These are phyloP conservation scores for Eupithecia centaureata DNA, from an alignment of 2,888 invertebrate species.

Conservation along the genomic window DNA sequence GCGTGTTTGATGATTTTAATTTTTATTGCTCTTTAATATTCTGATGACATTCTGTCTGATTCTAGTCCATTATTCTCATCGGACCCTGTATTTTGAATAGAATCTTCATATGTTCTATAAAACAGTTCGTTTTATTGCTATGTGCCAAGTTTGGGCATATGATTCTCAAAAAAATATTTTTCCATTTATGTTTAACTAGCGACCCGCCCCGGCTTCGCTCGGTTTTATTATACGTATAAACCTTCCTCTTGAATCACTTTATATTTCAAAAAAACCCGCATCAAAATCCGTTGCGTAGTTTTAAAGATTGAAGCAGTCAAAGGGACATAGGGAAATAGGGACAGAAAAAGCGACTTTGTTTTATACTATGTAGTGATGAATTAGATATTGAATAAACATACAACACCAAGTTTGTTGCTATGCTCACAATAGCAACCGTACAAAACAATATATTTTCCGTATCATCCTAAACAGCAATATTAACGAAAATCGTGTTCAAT, in stretches of 20 bases:
- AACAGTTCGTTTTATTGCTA: background rate
- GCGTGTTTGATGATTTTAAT: constrained; percentile 43
- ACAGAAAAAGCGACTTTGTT: too few relatives aligned
- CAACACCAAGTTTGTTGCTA: constrained; percentile 46
- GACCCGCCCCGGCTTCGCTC: too few relatives aligned
- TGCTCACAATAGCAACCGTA: constrained; percentile 52
- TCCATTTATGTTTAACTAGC: too few relatives aligned
- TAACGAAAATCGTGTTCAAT: constrained; percentile 60
- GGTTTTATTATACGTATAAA: too few relatives aligned
- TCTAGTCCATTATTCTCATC: constrained; percentile 13
- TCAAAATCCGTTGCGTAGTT: too few relatives aligned
- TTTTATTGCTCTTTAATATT: constrained; percentile 29
- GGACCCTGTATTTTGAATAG: background rate
- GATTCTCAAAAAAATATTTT: background rate
- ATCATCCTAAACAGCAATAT: constrained; percentile 67
- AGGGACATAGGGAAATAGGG: too few relatives aligned
- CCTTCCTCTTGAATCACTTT: too few relatives aligned
- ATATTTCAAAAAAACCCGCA: too few relatives aligned
- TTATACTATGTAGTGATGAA: too few relatives aligned
- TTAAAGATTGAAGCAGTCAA: too few relatives aligned
- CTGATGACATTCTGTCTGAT: constrained; percentile 12
- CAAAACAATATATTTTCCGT: constrained; percentile 45
- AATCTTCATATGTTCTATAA: background rate
- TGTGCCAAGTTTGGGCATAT: background rate
- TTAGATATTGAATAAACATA: background rate